Conservation (phyloP, 2,113 vertebrate genomes). For the Cochlearius cochlearius region DNA sequence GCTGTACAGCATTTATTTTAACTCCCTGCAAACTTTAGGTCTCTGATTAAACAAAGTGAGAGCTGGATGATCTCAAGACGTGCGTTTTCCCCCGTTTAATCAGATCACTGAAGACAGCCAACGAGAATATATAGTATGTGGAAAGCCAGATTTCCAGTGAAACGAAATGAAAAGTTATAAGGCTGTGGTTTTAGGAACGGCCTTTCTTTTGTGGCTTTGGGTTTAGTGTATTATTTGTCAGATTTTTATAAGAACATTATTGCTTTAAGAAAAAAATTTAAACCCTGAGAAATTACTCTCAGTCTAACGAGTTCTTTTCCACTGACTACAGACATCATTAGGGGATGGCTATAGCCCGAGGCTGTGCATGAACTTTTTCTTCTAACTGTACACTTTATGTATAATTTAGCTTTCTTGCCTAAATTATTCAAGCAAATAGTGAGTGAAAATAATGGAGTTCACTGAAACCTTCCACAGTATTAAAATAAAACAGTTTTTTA, state of each 20-base stretch:
- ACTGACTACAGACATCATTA: conserved; percentile 98
- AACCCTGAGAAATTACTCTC: conserved; percentile 93
- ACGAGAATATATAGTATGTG: neutral
- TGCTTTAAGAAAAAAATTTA: conserved; percentile 92
- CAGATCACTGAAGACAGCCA: neutral
- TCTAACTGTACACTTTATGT: conserved; percentile 99
- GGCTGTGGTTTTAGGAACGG: neutral
- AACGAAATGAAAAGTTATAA: conserved; percentile 48
- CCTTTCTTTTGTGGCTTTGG: conserved; percentile 64
- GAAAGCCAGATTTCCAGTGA: conserved; percentile 36
- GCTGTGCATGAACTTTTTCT: conserved; percentile 97
- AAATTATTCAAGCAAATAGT: conserved; percentile 99
- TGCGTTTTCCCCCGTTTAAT: conserved; percentile 15
- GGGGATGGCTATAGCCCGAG: conserved; percentile 90
- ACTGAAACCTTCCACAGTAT: conserved; percentile 91
- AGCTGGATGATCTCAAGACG: neutral
- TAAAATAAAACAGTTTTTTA: conserved; percentile 92
- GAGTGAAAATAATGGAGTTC: conserved; percentile 98
- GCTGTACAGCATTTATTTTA: conserved; percentile 55
- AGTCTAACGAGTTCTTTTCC: conserved; percentile 94
- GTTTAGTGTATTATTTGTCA: conserved; percentile 70
- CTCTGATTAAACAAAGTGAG: conserved; percentile 34
- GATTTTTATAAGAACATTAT: conserved; percentile 79
- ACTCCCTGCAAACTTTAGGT: conserved; percentile 58
- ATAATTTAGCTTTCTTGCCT: conserved; percentile 97